A percentile compares a stretch with the other conserved stretches of the same genome.
phyloP scores from a whole-genome alignment of 2,113 vertebrate species.

The Thalassoma bifasciatum region DNA sequence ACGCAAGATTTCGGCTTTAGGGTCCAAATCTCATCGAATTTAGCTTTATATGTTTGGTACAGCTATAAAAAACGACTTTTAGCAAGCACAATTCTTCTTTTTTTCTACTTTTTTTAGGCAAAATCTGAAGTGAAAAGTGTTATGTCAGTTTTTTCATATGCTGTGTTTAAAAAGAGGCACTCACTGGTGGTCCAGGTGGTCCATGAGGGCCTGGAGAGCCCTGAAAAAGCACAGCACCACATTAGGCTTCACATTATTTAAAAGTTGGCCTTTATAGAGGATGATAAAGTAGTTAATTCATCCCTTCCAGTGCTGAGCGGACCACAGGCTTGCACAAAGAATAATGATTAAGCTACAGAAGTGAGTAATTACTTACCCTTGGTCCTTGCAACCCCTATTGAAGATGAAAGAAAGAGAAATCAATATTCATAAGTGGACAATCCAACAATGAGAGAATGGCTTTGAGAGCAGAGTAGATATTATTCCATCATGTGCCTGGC shows the following conservation, averaged over 20 bases:
- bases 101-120: background rate
- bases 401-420: constrained; percentile 55
- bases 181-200: constrained; percentile 91
- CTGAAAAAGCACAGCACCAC: constrained; percentile 57
- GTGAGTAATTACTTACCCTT: constrained; percentile 84
- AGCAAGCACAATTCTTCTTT: background rate
- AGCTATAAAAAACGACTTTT: background rate
- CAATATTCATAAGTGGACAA: constrained; percentile 40
- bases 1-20: no score
- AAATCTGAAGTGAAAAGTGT: background rate
- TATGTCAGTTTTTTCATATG: background rate
- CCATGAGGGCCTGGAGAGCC: constrained; percentile 92
- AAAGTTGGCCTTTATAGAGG: constrained; percentile 26
- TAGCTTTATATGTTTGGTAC: background rate
- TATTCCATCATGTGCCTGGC: background rate
- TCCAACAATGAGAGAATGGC: constrained; percentile 12
- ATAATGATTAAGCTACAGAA: constrained; percentile 15
- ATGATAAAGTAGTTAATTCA: constrained; percentile 7
- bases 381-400: constrained; percentile 91
- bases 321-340: constrained; percentile 9
- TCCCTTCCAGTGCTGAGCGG: background rate
- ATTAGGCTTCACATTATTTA: constrained; percentile 26
- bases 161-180: constrained; percentile 63
- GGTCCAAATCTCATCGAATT: background rate
- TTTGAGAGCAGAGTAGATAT: background rate